Evolutionary conservation across 2,797 vertebrate species (phyloP), one percentile per base, ranked within the genome.

Genomic region (Cetoscarus ocellatus): DNA sequence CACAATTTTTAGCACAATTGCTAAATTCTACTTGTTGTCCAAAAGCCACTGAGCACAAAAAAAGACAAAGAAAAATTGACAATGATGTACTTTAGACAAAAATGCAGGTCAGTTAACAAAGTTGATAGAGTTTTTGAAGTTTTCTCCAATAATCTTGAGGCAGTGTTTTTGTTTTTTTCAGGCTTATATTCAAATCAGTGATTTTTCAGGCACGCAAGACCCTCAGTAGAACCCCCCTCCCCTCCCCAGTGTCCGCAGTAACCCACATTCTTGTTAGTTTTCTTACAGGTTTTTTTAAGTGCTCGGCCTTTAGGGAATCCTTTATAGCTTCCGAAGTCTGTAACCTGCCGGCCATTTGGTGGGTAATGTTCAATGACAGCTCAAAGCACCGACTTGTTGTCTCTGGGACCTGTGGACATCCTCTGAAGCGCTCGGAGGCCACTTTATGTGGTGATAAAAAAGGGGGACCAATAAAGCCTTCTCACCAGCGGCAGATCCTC

Each of bases 401-500:
- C 85, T 79, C 61, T 77, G 53, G 50, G 60, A 87, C 81, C 80
- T 76, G 83, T 65, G 82, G 62, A 83, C 75, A 67, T 89, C 86
- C 86, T 90, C 79, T 93, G 79, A 89, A 85, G 86, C 81, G 84
- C 76, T 71, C 47, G 48, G 66, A 88, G 73, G 82, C 56, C 77
- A 89, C 79, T 93, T 94, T 91, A 92, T 92, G 86, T 83, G 88
- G 82, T 90, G 87, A 87, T 93, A 92, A 94, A 90, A 75, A 69
- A 75, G 64, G 51, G 61, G 80, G 79, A 35, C 82, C 91, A 87
- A 91, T 94, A 93, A 94, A 94, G 79, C 79, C 68, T 84, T 82
- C 75, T 84, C 79, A 87, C 70, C 78, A 82, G 79, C 82, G 47
- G 84, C 84, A 85, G 87, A 90, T 90, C 81, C 80, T 93, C 89